Conservation (phyloP, 2,797 vertebrate species). For the Myotis vivesi region DNA sequence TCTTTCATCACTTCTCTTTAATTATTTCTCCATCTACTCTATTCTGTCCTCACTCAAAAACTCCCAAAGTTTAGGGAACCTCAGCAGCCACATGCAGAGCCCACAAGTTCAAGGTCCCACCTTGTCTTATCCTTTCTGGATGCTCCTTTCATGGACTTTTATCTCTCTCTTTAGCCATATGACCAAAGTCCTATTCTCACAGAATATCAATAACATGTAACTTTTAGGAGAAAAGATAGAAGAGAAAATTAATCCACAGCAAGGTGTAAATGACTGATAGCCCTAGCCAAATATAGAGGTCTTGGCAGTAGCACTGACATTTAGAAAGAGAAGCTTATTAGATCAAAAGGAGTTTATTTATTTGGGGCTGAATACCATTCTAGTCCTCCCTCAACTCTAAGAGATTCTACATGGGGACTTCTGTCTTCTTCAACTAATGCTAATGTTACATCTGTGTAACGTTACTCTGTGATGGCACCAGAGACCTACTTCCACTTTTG, state of each 20-base stretch:
- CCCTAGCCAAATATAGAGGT: not conserved
- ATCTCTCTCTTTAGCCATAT: not conserved
- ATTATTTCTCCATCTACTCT: conserved; percentile 37
- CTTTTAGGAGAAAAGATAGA: not conserved
- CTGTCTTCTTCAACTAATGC: not conserved
- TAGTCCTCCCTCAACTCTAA: not conserved
- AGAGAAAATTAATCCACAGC: not conserved
- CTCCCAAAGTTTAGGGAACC: not conserved
- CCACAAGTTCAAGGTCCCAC: not conserved
- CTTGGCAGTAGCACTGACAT: not conserved
- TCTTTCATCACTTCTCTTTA: conserved; percentile 48
- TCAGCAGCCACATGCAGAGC: not conserved
- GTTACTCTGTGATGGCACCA: not conserved
- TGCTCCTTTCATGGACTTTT: not conserved
- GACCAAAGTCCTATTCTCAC: conserved; percentile 4
- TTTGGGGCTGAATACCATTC: not conserved
- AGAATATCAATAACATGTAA: not conserved
- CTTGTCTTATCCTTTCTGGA: not conserved
- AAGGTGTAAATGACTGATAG: not conserved
- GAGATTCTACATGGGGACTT: not conserved
- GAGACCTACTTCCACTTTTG: conserved; percentile 16
- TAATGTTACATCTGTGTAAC: not conserved
- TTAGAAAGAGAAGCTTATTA: conserved; percentile 20
- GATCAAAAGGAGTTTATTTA: not conserved
- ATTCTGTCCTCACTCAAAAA: not conserved